phyloP scores from a whole-genome alignment of 30 jellyfish, hydroid and myxozoan species.

The Aurelia coerulea region DNA sequence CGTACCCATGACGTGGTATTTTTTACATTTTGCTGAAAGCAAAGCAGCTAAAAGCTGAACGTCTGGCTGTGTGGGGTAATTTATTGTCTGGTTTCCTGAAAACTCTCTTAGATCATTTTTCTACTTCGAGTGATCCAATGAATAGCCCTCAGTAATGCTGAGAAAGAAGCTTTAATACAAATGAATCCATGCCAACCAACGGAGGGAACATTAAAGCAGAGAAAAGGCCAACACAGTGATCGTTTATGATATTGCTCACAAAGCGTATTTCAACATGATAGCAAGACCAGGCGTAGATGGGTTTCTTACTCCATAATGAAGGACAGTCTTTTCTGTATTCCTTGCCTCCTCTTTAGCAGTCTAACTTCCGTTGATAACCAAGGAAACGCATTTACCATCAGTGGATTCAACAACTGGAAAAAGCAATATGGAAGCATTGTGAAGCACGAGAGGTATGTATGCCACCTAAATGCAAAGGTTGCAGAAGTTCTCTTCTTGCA shows the following conservation, averaged over 20 bases:
- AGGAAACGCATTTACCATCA: slow-evolving; percentile 49
- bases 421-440: slow-evolving; percentile 64
- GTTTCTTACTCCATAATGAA: slow-evolving; percentile 53
- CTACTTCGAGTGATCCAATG: no score
- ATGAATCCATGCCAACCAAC: slow-evolving; percentile 54
- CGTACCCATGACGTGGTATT: no score
- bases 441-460: slow-evolving; percentile 59
- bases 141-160: slow-evolving; percentile 50
- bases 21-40: no score
- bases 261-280: slow-evolving; percentile 45
- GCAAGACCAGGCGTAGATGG: slow-evolving; percentile 59
- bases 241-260: slow-evolving; percentile 36
- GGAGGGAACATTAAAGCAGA: slow-evolving; percentile 50
- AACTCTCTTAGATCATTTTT: no score
- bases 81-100: no score
- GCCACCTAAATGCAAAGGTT: slow-evolving; percentile 65
- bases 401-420: slow-evolving; percentile 67
- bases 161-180: slow-evolving; percentile 41
- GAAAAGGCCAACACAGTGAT: slow-evolving; percentile 29
- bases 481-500: slow-evolving; percentile 60
- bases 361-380: slow-evolving; percentile 42
- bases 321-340: slow-evolving; percentile 51
- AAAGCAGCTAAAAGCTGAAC: no score
- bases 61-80: no score
- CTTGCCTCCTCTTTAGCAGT: slow-evolving; percentile 43